phyloP scores from a whole-genome alignment of 2,888 invertebrate genomes.

The Crematogaster levior region DNA sequence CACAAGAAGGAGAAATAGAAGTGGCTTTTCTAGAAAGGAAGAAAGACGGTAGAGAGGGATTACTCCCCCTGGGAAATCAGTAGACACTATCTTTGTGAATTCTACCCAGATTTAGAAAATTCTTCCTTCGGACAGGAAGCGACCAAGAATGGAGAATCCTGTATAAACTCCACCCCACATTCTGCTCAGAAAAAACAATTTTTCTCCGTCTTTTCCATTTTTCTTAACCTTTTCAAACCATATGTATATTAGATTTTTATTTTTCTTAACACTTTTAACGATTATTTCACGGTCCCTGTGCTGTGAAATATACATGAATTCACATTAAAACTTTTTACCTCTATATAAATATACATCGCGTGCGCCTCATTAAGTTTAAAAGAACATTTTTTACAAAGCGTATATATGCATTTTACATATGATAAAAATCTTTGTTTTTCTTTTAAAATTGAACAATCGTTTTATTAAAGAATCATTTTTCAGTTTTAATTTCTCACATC shows the following conservation, averaged over 20 bases:
- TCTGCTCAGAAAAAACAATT: conserved; percentile 4
- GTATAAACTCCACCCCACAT: conserved; percentile 23
- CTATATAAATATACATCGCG: not conserved
- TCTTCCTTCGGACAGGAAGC: conserved; percentile 5
- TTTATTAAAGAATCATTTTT: not conserved
- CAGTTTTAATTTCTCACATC: not conserved
- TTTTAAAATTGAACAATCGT: not conserved
- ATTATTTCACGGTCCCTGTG: not conserved
- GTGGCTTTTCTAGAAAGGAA: not conserved
- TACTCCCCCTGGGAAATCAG: conserved; percentile 69
- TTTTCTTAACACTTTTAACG: not conserved
- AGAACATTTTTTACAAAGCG: not conserved
- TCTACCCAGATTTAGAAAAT: conserved; percentile 56
- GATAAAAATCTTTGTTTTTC: not conserved
- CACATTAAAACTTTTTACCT: not conserved
- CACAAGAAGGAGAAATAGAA: conserved; percentile 5
- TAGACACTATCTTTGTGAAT: conserved; percentile 62
- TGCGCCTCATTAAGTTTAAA: not conserved
- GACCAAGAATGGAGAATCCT: not conserved
- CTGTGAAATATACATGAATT: not conserved
- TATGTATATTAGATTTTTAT: not conserved
- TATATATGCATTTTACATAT: not conserved
- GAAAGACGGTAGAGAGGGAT: conserved; percentile 52
- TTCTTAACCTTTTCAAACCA: not conserved
- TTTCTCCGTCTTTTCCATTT: not conserved